Evolutionary conservation across 37 sponge, comb jelly and placozoan genomes (phyloP), one percentile per base, ranked within the genome.

Genomic region (Ephydatia muelleri): DNA sequence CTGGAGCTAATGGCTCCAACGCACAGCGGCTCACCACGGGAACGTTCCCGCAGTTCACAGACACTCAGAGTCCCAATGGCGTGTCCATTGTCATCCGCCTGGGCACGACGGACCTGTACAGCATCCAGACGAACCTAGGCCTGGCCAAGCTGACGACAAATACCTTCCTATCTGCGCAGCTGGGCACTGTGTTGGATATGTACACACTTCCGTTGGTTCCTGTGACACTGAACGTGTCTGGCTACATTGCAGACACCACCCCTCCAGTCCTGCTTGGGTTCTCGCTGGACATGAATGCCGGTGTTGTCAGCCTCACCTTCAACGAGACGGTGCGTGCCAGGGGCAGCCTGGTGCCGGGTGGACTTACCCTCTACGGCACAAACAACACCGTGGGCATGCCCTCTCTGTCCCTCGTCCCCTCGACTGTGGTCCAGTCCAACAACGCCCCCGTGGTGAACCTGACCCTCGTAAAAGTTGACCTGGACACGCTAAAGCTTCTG

Each of bases 291-390:
- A 82, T 97, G 49, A 82, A 94, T 65, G 27, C 47, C 27, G 95
- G 95, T 6, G 34, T 73, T 26, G n/a, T 97, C 13, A 73, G 67
- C 3, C 86, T 97, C 0, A 92, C 95, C 13, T 97, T 94, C 84
- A 79, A 90, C 80, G 97, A 97, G 75, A 87, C 89, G 12, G 92
- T 96, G 9, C 68, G 81, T 79, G 92, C 87, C 33, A 43, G 64
- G 11, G 66, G 75, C 64, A 36, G 93, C 38, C 14, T 67, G 14
- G 22, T 23, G 25, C 78, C 79, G 27, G 57, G 65, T 3, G 25
- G 25, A 12, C 65, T 88, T 66, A 74, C 73, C 30, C 11, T 86
- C 8, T 43, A 82, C 12, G 28, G 68, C 12, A 31, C 80, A n/a
- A 82, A 77, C 80, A 87, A 87, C 16, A 85, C 85, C 3, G 36